Base-by-base conservation (phyloP, 1,140 invertebrate genomes). In the Coelopa frigida region DNA sequence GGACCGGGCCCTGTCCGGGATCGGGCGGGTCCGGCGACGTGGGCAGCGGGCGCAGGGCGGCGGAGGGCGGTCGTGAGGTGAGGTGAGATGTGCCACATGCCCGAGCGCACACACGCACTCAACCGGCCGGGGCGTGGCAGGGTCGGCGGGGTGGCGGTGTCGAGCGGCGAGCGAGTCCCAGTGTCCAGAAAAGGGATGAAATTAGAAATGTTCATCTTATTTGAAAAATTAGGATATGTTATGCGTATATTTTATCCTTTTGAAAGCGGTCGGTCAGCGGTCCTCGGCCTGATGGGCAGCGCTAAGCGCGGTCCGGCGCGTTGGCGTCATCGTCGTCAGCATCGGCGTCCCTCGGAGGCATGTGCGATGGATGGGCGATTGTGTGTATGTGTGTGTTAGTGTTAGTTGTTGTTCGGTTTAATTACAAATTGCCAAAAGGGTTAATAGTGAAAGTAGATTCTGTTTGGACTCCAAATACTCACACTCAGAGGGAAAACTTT, bases 161-260 rank as follows among this genome's bases (percentile, higher is more conserved):
- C 53, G 51, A 57, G 52, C 61, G 49, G 52, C 55, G 47, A 63
- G 59, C 62, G 59, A 58, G 60, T 60, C 60, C 59, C 59, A 62
- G 59, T 60, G 60, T 60, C 60, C 59, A 62, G 52, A 62, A 62
- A 62, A 62, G 59, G 59, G 59, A 62, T 62, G 59, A 62, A 62
- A 62, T 41, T 41, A 41, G 24, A 23, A 20, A 41, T 41, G 15
- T 38, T 38, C 24, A 23, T 21, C 22, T 12, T 23, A 38, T 38
- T 38, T 38, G 36, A 38, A 38, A 38, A 38, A 38, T 38, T 38
- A 38, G 12, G 21, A 38, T 20, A 15, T n/a, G 11, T 12, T 38
- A 21, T 38, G 20, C n/a, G 22, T 41, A 27, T 41, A 41, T 41
- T 41, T 41, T 41, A 41, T 41, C 39, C 39, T 41, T 41, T 41